Conservation (phyloP, 2,888 invertebrate species). For the Meloe dianella region DNA sequence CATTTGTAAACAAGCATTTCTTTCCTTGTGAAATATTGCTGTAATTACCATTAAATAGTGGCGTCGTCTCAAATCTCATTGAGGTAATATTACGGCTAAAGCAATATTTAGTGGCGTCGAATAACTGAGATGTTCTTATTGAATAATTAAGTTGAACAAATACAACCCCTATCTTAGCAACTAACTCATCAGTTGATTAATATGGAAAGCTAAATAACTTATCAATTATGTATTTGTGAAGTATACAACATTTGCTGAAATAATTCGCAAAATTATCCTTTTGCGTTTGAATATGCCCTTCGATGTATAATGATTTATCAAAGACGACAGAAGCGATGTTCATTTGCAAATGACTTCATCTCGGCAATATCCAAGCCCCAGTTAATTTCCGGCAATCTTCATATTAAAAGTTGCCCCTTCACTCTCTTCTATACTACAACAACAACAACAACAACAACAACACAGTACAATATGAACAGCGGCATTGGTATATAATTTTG, state of each 20-base stretch:
- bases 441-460: not conserved
- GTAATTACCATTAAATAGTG: constrained; percentile 7
- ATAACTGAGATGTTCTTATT: constrained; percentile 23
- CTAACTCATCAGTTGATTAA: constrained; percentile 54
- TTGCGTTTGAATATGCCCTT: constrained; percentile 56
- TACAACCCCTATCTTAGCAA: constrained; percentile 40
- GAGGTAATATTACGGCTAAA: not conserved
- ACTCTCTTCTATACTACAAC: constrained; percentile 35
- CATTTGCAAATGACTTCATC: constrained; percentile 61
- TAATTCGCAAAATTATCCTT: constrained; percentile 58
- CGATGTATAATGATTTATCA: constrained; percentile 53
- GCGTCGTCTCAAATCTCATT: not conserved
- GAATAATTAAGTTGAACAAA: constrained; percentile 43
- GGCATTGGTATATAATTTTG: constrained; percentile 53
- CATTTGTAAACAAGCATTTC: not conserved
- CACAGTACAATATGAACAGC: constrained; percentile 52
- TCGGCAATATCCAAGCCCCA: constrained; percentile 43
- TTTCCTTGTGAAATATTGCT: not conserved
- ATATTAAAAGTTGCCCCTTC: constrained; percentile 56
- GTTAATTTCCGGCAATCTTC: constrained; percentile 59
- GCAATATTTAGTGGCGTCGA: constrained; percentile 1
- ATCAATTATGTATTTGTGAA: constrained; percentile 52
- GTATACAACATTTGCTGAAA: constrained; percentile 44
- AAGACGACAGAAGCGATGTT: constrained; percentile 54
- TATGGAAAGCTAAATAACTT: constrained; percentile 51